Conservation (phyloP, 2,797 vertebrate genomes). For the Scomberomorus guttatus region DNA sequence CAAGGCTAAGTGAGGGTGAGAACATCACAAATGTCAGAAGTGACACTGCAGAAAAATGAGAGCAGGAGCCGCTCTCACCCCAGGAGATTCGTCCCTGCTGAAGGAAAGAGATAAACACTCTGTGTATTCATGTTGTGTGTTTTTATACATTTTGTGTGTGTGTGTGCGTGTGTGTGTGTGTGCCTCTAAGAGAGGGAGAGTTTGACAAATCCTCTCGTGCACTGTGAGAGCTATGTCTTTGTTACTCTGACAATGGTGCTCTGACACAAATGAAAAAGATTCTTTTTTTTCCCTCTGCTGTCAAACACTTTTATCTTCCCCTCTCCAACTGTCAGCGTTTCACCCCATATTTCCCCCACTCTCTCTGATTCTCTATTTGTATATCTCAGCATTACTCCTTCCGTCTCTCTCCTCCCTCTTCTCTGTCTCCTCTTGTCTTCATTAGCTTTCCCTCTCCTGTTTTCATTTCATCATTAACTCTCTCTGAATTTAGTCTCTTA, state of each 20-base stretch:
- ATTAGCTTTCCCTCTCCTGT: slow-evolving; percentile 65
- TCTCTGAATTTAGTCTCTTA: slow-evolving; percentile 55
- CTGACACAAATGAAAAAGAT: slow-evolving; percentile 78
- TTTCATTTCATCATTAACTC: slow-evolving; percentile 72
- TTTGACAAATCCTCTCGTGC: slow-evolving; percentile 72
- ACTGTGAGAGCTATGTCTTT: slow-evolving; percentile 73
- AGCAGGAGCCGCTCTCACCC: slow-evolving; percentile 66
- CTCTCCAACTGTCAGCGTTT: slow-evolving; percentile 74
- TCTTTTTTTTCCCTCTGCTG: slow-evolving; percentile 55
- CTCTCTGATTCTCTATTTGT: slow-evolving; percentile 68
- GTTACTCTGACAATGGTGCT: slow-evolving; percentile 76
- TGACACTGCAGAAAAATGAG: slow-evolving; percentile 75
- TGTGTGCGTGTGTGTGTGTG: slow-evolving; percentile 37
- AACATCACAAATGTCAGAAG: slow-evolving; percentile 76
- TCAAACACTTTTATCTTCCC: slow-evolving; percentile 78
- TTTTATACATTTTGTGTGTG: slow-evolving; percentile 45
- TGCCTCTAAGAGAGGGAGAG: slow-evolving; percentile 26
- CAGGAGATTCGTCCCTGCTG: slow-evolving; percentile 66
- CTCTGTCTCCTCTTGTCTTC: slow-evolving; percentile 66
- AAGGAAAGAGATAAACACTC: slow-evolving; percentile 75
- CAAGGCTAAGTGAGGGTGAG: slow-evolving; percentile 56
- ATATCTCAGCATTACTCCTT: slow-evolving; percentile 67
- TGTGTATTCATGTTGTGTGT: slow-evolving; percentile 61
- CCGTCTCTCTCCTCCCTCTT: slow-evolving; percentile 42
- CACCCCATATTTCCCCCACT: slow-evolving; percentile 47